Evolutionary conservation across 2,888 invertebrate genomes (phyloP), one percentile per base, ranked within the genome.

Genomic region (Celastrina argiolus): DNA sequence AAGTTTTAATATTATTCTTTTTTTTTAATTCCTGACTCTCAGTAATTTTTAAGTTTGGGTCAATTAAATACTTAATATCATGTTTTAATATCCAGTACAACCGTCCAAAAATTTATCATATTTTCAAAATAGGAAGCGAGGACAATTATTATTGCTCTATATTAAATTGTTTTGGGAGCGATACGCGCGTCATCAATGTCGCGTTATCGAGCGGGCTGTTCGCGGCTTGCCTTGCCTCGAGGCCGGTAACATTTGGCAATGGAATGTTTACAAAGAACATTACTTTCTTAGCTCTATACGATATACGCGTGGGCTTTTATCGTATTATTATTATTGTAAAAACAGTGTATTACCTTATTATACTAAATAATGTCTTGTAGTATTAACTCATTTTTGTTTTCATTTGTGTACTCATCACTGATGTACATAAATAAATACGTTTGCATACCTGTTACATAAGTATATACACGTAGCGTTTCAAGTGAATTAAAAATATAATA

Each of bases 211-310:
- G 51, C 51, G 51, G 22, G 51, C 22, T 22, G 22, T 10, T 51
- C 51, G 12, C 51, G 22, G 51, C 22, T 51, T 12, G 51, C 51
- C 51, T 51, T 51, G 51, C 26, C 22, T 12, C 51, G 12, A 51
- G 51, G 51, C 22, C 51, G 51, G 12, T 16, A 12, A 51, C 51
- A 26, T 51, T 51, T 26, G 51, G 22, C 51, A 51, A 51, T 51
- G 51, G 14, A 51, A 22, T 51, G 51, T 51, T 51, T 51, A 51
- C 51, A 51, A 51, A 51, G 51, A 51, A 51, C 22, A 51, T n/a
- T 31, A 31, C 22, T 51, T 51, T 10, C 22, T 51, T 22, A 1
- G 22, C 22, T 51, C 22, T 51, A 22, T 18, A 10, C 18, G 18
- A 10, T 5, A 7, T 51, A 51, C 22, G 51, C 51, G 22, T 51